Evolutionary conservation across 2,113 vertebrate genomes (phyloP).

Genomic region (Lampris megalopsis): DNA sequence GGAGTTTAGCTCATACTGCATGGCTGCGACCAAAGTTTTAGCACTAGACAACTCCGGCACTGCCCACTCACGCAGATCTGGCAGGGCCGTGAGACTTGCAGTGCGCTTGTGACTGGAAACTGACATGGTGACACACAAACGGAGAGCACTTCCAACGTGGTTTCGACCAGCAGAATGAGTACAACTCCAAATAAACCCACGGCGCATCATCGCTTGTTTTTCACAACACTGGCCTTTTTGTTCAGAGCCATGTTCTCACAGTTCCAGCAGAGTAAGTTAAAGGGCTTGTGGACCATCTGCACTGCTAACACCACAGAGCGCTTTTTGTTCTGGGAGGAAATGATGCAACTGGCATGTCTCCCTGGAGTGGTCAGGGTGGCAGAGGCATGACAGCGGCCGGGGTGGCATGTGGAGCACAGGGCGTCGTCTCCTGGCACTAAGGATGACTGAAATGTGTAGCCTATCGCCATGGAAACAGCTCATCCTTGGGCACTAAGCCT

Average conservation of each 20-base stretch:
- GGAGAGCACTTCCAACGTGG: slow-evolving; percentile 27
- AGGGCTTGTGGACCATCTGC: slow-evolving; percentile 53
- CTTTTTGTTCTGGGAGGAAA: slow-evolving; percentile 70
- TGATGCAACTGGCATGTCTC: slow-evolving; percentile 61
- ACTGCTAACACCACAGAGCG: slow-evolving; percentile 49
- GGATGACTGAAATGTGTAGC: slow-evolving; percentile 16
- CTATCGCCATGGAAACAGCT: slow-evolving; percentile 53
- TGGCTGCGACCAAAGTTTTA: no score
- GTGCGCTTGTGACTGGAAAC: slow-evolving; percentile 29
- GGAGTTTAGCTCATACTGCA: no score
- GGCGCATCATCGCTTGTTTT: background rate
- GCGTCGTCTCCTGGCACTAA: slow-evolving; percentile 37
- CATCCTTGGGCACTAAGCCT: slow-evolving; percentile 1
- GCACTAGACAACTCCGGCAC: no score
- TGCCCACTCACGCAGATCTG: no score
- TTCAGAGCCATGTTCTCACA: slow-evolving; percentile 41
- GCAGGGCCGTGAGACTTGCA: slow-evolving; percentile 35
- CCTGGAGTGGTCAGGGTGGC: slow-evolving; percentile 25
- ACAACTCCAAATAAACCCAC: slow-evolving; percentile 27
- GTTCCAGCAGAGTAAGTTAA: slow-evolving; percentile 20
- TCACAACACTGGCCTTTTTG: slow-evolving; percentile 65
- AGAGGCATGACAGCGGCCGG: slow-evolving; percentile 37
- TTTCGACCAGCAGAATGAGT: slow-evolving; percentile 6
- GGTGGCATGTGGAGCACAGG: slow-evolving; percentile 35
- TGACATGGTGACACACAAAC: slow-evolving; percentile 12